Percentiles rank a stretch among this genome's conserved stretches.
Conservation (phyloP, 2,888 invertebrate genomes). For the Slavum lentiscoides region DNA sequence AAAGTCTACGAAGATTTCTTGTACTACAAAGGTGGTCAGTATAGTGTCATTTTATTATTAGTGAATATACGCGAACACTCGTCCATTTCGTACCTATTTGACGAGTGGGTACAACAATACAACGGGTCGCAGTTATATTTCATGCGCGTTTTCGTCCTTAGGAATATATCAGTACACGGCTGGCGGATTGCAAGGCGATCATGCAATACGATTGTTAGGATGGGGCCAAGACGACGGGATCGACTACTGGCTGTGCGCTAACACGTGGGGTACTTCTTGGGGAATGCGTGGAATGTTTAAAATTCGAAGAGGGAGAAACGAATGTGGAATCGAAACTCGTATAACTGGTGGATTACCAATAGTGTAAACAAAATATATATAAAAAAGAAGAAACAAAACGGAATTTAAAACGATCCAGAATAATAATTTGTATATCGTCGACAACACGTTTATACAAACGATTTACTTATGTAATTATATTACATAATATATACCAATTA, state of each 20-base stretch:
- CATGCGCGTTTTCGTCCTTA: background rate
- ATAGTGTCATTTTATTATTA: background rate
- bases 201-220: constrained; percentile 53
- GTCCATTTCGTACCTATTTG: too few species aligned
- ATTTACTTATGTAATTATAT: too few species aligned
- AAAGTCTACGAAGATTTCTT: constrained; percentile 54
- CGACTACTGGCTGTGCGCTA: constrained; percentile 54
- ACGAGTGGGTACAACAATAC: too few species aligned
- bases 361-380: constrained; percentile 48
- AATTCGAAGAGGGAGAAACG: constrained; percentile 49
- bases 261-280: constrained; percentile 54
- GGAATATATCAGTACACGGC: constrained; percentile 52
- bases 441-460: too few species aligned
- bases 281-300: constrained; percentile 54
- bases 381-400: background rate
- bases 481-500: too few species aligned
- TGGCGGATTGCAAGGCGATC: constrained; percentile 31
- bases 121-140: too few species aligned
- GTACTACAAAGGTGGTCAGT: constrained; percentile 54
- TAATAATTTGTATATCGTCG: too few species aligned
- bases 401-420: too few species aligned
- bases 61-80: too few species aligned
- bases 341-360: constrained; percentile 53
- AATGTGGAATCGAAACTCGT: constrained; percentile 48
- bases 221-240: constrained; percentile 54